phyloP scores from a whole-genome alignment of 92 coral and sea anemone species.

The Meandrina meandrites region DNA sequence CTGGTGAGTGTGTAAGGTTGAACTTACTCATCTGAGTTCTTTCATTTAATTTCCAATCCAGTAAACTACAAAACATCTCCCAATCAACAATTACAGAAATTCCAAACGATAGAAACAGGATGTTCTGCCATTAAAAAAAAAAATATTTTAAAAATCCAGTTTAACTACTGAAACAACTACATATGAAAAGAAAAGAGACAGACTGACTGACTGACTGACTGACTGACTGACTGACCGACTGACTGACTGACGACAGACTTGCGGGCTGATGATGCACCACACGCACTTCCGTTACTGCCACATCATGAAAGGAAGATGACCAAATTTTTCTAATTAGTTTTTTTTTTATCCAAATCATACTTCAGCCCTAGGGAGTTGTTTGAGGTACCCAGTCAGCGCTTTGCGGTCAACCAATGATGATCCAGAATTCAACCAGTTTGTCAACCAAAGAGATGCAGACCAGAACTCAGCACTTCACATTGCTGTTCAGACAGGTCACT shows the following conservation, averaged over 20 bases:
- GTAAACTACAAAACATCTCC: too few relatives aligned
- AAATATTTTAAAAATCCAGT: too few relatives aligned
- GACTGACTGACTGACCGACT: not conserved
- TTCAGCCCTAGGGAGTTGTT: not conserved
- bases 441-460: constrained; percentile 37
- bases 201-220: too few relatives aligned
- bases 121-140: too few relatives aligned
- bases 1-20: constrained; percentile 29
- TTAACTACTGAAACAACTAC: too few relatives aligned
- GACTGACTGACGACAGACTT: not conserved
- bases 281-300: not conserved
- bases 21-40: not conserved
- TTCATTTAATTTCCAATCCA: too few relatives aligned
- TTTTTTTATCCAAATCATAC: not conserved
- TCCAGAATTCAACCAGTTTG: constrained; percentile 28
- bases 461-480: constrained; percentile 51
- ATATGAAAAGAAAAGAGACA: too few relatives aligned
- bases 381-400: constrained; percentile 11
- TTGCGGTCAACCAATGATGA: not conserved
- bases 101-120: too few relatives aligned
- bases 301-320: not conserved
- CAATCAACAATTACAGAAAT: too few relatives aligned
- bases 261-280: not conserved
- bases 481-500: constrained; percentile 51
- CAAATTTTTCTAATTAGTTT: not conserved